These are phyloP conservation scores for Rutpela maculata DNA, from an alignment of 2,888 invertebrate species.

Conservation along the genomic window DNA sequence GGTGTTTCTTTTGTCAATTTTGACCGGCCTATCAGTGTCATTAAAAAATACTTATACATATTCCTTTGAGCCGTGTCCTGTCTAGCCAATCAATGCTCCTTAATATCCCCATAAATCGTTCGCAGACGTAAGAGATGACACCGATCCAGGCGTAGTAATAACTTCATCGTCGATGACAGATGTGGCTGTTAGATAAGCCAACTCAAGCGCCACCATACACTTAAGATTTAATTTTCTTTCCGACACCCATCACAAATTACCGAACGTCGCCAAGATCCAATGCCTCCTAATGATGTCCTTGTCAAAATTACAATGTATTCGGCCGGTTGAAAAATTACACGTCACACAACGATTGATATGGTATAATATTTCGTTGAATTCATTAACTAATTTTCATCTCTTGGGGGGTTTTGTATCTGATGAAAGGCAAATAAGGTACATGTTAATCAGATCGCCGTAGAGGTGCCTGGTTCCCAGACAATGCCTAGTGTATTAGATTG, in stretches of 20 bases:
- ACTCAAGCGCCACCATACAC: constrained; percentile 23
- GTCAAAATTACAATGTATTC: constrained; percentile 13
- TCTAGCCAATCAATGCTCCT: constrained; percentile 15
- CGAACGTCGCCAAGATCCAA: constrained; percentile 29
- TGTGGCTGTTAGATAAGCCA: constrained; percentile 9
- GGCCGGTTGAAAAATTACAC: constrained; percentile 34
- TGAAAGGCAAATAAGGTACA: neutral
- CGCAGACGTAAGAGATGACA: neutral
- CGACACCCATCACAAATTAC: constrained; percentile 20
- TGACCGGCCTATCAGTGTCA: neutral
- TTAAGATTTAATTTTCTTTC: constrained; percentile 28
- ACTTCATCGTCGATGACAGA: constrained; percentile 31
- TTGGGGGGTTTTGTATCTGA: constrained; percentile 8
- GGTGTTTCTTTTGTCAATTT: too few species aligned
- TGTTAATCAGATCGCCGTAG: neutral
- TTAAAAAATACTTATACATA: neutral
- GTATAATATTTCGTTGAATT: constrained; percentile 20
- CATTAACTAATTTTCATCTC: constrained; percentile 16
- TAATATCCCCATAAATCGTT: constrained; percentile 14
- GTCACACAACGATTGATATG: constrained; percentile 17
- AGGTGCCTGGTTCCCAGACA: neutral
- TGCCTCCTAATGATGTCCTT: constrained; percentile 30
- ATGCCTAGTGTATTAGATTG: neutral
- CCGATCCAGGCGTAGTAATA: neutral
- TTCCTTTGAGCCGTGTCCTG: neutral